phyloP scores from a whole-genome alignment of 2,888 invertebrate species.

The Spisula subtruncata region DNA sequence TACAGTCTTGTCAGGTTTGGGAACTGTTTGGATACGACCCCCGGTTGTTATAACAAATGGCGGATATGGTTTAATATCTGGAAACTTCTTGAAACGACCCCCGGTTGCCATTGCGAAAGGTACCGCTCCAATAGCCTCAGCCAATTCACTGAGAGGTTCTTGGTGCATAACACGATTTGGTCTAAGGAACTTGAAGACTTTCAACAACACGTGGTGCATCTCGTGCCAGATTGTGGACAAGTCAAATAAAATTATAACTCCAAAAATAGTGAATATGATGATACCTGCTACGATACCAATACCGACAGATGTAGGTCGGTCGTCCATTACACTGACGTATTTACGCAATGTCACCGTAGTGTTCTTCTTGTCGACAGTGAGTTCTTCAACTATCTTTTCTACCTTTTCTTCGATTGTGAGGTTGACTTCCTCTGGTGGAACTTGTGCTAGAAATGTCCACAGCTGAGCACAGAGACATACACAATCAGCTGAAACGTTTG shows the following conservation, averaged over 20 bases:
- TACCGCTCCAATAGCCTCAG: background rate
- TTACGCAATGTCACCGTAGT: slow-evolving; percentile 44
- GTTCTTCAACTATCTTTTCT: slow-evolving; percentile 53
- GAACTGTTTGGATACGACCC: background rate
- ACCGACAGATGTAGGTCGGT: slow-evolving; percentile 48
- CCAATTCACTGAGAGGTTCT: background rate
- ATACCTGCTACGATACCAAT: slow-evolving; percentile 57
- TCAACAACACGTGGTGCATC: slow-evolving; percentile 21
- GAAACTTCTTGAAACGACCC: background rate
- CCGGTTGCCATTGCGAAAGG: background rate
- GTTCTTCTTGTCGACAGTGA: slow-evolving; percentile 60
- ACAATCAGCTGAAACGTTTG: background rate
- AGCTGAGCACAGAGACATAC: slow-evolving; percentile 48
- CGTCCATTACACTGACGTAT: slow-evolving; percentile 57
- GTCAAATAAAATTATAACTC: slow-evolving; percentile 56
- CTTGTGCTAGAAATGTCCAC: slow-evolving; percentile 49
- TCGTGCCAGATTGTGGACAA: slow-evolving; percentile 51
- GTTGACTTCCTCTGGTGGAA: slow-evolving; percentile 48
- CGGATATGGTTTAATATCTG: background rate
- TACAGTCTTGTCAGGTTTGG: background rate
- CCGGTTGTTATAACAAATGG: background rate
- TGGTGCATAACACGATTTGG: background rate
- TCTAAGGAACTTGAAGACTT: background rate
- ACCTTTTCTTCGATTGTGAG: slow-evolving; percentile 62
- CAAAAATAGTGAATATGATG: slow-evolving; percentile 54